Conservation (phyloP, 2,888 invertebrate species). For the Pristionchus mayeri region DNA sequence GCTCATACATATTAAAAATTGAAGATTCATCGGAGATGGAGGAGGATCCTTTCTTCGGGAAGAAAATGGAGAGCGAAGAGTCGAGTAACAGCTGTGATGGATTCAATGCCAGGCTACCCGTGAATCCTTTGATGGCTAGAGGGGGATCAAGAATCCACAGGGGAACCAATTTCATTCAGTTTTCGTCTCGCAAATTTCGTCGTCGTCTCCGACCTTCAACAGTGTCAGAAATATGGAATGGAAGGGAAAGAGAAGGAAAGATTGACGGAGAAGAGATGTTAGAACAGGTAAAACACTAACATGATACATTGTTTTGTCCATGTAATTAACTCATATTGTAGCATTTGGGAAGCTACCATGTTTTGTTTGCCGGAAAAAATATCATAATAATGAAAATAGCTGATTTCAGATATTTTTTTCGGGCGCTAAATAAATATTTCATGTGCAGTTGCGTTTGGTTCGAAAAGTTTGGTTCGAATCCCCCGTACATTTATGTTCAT, state of each 20-base stretch:
- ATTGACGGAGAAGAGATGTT: not conserved
- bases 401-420: too few species aligned
- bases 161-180: not conserved
- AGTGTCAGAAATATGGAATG: not conserved
- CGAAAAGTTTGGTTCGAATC: too few species aligned
- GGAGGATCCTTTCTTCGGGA: constrained; percentile 24
- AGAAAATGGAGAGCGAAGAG: not conserved
- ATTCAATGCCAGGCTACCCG: not conserved
- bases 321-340: too few species aligned
- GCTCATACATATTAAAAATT: not conserved
- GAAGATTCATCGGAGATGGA: not conserved
- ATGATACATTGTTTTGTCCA: too few species aligned
- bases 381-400: too few species aligned
- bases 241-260: not conserved
- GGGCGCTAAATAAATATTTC: too few species aligned
- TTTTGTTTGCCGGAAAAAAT: too few species aligned
- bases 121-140: not conserved
- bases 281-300: too few species aligned
- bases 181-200: constrained; percentile 13
- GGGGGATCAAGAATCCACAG: not conserved
- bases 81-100: constrained; percentile 14
- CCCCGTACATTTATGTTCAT: too few species aligned
- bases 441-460: too few species aligned
- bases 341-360: too few species aligned
- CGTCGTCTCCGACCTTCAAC: not conserved